Conservation (phyloP, 2,888 invertebrate species). For the Drosophila anomalipes region DNA sequence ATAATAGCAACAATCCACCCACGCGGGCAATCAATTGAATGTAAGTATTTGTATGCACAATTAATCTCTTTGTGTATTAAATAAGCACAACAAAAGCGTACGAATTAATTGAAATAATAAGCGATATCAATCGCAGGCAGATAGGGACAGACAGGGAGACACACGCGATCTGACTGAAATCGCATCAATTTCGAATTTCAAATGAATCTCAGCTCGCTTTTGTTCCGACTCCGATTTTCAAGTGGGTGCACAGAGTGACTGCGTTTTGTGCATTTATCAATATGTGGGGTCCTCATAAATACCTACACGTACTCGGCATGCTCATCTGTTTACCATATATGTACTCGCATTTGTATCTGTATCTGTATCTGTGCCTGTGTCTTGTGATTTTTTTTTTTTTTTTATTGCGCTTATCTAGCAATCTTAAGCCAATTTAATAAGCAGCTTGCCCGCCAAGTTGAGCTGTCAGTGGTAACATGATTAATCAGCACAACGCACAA, state of each 20-base stretch:
- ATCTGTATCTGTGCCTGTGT: not conserved
- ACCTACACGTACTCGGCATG: conserved; percentile 68
- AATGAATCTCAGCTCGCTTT: conserved; percentile 34
- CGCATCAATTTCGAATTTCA: conserved; percentile 60
- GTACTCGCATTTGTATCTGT: conserved; percentile 18
- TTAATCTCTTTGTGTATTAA: conserved; percentile 50
- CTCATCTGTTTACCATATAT: conserved; percentile 12
- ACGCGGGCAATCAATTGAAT: conserved; percentile 31
- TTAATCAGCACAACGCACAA: conserved; percentile 71
- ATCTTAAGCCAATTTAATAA: conserved; percentile 79
- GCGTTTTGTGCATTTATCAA: conserved; percentile 73
- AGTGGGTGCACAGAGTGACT: conserved; percentile 65
- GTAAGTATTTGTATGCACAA: conserved; percentile 54
- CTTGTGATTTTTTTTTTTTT: conserved; percentile 13
- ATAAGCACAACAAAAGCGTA: conserved; percentile 60
- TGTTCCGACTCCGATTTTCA: conserved; percentile 44
- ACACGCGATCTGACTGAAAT: conserved; percentile 73
- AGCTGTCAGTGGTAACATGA: conserved; percentile 79
- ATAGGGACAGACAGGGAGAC: conserved; percentile 9
- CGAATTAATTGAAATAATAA: conserved; percentile 79
- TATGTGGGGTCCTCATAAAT: conserved; percentile 73
- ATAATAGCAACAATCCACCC: conserved; percentile 43
- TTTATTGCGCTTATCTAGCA: conserved; percentile 73
- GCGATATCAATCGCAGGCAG: conserved; percentile 51
- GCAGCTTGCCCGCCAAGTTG: conserved; percentile 76